Evolutionary conservation across 2,888 invertebrate species (phyloP).

Genomic region (Melanostoma mellinum): DNA sequence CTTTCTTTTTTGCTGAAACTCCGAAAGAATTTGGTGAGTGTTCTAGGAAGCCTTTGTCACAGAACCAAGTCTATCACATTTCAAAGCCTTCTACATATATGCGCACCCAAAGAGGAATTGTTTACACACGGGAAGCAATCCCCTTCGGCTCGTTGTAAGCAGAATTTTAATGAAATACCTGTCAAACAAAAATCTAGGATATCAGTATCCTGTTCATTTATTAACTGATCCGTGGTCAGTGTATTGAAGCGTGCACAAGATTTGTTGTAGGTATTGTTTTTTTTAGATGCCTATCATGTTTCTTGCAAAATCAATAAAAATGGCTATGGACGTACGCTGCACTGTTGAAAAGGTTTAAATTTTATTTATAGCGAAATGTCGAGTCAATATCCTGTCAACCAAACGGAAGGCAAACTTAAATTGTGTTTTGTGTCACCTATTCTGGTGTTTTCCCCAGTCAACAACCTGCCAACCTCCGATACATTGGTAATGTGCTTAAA

Average conservation of each 20-base stretch:
- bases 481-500: slow-evolving; percentile 1
- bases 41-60: too few relatives aligned
- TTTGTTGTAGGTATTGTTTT: neutral
- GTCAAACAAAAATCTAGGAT: slow-evolving; percentile 5
- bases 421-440: slow-evolving; percentile 12
- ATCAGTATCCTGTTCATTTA: slow-evolving; percentile 24
- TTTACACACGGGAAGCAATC: neutral
- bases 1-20: too few relatives aligned
- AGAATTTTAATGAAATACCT: slow-evolving; percentile 41
- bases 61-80: too few relatives aligned
- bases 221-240: slow-evolving; percentile 5
- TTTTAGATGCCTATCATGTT: neutral
- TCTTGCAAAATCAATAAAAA: slow-evolving; percentile 9
- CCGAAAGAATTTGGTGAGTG: too few relatives aligned
- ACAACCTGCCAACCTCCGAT: slow-evolving; percentile 3
- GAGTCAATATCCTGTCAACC: neutral
- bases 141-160: slow-evolving; percentile 5
- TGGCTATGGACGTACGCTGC: neutral
- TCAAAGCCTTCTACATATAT: too few relatives aligned
- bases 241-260: neutral
- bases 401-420: slow-evolving; percentile 11
- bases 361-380: slow-evolving; percentile 7
- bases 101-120: too few relatives aligned
- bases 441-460: slow-evolving; percentile 12
- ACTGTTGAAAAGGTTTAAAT: neutral